Evolutionary conservation across 2,113 vertebrate genomes (phyloP), one percentile per base, ranked within the genome.

Genomic region (Perca flavescens): DNA sequence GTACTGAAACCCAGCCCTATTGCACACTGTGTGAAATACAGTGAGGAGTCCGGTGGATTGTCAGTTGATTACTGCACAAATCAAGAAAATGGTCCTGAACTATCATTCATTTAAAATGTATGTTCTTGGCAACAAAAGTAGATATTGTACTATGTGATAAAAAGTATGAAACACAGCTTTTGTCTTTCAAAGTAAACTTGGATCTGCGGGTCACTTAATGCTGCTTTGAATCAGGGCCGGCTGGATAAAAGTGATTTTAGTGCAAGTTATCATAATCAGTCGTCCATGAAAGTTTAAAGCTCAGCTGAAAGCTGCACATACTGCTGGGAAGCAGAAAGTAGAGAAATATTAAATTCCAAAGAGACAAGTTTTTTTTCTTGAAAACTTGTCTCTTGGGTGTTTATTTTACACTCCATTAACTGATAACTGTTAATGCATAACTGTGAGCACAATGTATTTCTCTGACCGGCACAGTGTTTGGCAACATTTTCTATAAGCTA

Each of bases 131-230:
- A 69, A 60, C 28, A 80, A 57, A 63, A 40, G 2, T 14, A 34
- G 3, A 31, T 17, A 56, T 5, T 49, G 9, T 11, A 11, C 40
- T 40, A 43, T 43, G 11, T 10, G 40, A 43, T 43, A 43, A 43
- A 11, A 28, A 36, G 25, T 13, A 49, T 43, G 7, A 52, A 31
- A 57, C 0, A 10, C 9, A 16, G 12, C 0, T 28, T 21, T n/a
- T 73, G 61, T 62, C 19, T 19, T 12, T 64, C 25, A 21, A 64
- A 66, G 60, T 21, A 25, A 66, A 67, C 4, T 1, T 25, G n/a
- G 61, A 81, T 40, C 49, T 82, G 50, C 69, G 28, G 64, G 46
- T 73, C 52, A 84, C 58, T 73, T 70, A 70, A 61, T 49, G 58
- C 36, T 74, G 63, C 68, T 60, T 0, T 78, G 69, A 81, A 78